Evolutionary conservation across 2,797 vertebrate species (phyloP).

Genomic region (Coccyzus lansbergi): DNA sequence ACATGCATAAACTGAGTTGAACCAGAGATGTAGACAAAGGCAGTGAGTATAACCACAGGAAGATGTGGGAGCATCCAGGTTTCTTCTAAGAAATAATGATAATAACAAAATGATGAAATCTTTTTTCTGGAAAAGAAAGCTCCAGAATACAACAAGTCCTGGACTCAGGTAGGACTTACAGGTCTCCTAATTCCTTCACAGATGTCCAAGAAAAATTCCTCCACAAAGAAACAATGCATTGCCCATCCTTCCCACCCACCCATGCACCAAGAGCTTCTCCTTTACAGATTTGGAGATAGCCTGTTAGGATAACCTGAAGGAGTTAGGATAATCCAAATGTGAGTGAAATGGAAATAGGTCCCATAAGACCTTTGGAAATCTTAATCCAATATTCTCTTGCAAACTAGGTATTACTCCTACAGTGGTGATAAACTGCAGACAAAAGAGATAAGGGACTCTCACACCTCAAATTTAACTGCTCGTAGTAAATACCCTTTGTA

Average conservation of each 20-base stretch:
- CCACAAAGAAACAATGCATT: fast-evolving
- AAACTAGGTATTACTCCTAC: conserved; percentile 45
- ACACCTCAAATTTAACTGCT: conserved; percentile 39
- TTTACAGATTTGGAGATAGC: neutral
- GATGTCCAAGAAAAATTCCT: neutral
- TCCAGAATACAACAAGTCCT: neutral
- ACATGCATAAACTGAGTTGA: neutral
- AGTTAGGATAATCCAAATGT: neutral
- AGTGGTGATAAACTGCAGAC: conserved; percentile 57
- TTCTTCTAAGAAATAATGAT: neutral
- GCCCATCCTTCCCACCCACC: neutral
- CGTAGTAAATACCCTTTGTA: neutral
- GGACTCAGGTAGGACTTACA: neutral
- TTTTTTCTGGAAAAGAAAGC: neutral
- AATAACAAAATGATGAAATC: neutral
- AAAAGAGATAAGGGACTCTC: conserved; percentile 15
- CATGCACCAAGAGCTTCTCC: neutral
- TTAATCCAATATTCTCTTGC: conserved; percentile 60
- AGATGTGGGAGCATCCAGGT: neutral
- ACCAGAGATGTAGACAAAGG: neutral
- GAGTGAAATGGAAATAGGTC: conserved; percentile 10
- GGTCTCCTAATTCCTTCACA: neutral
- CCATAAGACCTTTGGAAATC: neutral
- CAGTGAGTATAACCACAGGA: neutral
- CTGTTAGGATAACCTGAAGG: neutral